Evolutionary conservation across 2,113 vertebrate species (phyloP), one percentile per base, ranked within the genome.

Genomic region (Gnathonemus echidnorhynchus): DNA sequence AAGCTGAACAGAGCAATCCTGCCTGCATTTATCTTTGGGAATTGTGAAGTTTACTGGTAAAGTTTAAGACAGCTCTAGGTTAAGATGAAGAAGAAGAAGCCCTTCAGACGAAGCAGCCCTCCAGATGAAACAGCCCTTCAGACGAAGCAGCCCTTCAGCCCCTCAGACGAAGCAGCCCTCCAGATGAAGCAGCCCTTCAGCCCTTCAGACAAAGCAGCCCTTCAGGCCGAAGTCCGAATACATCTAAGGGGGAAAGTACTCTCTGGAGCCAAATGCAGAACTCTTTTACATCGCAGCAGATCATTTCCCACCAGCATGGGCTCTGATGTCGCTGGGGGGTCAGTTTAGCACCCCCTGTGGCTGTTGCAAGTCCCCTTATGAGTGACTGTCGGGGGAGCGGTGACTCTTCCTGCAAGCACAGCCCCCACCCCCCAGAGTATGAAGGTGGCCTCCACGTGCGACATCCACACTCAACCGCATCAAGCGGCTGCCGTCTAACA

Each of bases 401-500:
- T 62, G 24, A 10, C 58, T 62, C 50, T 17, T 52, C 50, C 58
- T 62, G 24, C n/a, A 9, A 66, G 62, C 52, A 66, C 62, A 66
- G 7, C 24, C 62, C 62, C n/a, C 62, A 27, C n/a, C 9, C 62
- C 62, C 10, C 52, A 5, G 52, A 2, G 24, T 70, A n/a, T 70
- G n/a, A 31, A 31, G 62, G 62, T 70, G 62, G 62, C 3, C 62
- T 31, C 10, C n/a, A 70, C 10, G n/a, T 70, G 62, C 27, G 10
- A 31, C n/a, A 9, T 70, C n/a, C n/a, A 21, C 52, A 53, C 52
- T 53, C 62, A 70, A 13, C 62, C 27, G 13, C 10, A 4, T 70
- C 27, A 9, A 11, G 56, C 90, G 91, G 92, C 89, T 8, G 92
- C 52, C 27, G 24, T 50, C 86, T 90, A 90, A 89, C 31, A 88